Base-by-base conservation (phyloP, 2,888 invertebrate genomes). In the Deilephila porcellus region DNA sequence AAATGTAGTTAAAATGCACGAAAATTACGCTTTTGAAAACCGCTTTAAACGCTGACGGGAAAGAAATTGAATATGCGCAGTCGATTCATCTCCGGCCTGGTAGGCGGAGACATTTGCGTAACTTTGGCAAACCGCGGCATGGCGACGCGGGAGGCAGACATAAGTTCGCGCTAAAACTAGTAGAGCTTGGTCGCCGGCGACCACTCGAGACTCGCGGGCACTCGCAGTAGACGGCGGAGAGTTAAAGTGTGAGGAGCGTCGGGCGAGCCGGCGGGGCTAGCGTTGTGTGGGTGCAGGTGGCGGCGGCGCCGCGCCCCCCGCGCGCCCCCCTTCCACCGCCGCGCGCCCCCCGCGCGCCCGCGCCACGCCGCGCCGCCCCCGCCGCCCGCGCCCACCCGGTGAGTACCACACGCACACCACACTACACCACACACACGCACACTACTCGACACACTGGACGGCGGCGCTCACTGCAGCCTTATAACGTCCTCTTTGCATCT, bases 321-420 rank as follows among this genome's bases (percentile, higher is more conserved):
- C 81, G 91, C 94, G 79, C 95, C 96, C 97, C 92, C 95, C 95
- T 90, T 94, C 92, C 93, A 91, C 90, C 93, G 91, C 83, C 91
- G 90, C 86, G 78, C 96, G 96, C 82, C 95, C 95, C 75, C 72
- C 79, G 82, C 91, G 92, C 76, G 86, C 92, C 95, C 96, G 72
- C 96, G 79, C 85, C 88, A 79, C 95, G 95, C 79, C 71, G 72
- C 73, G 85, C 87, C 81, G 95, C 95, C 64, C 91, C 62, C 96
- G 76, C 88, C 79, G 95, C 95, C 63, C 91, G 91, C 78, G 92
- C 71, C 62, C 96, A 67, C 95, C 60, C 96, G 80, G 97, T 81
- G 78, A 81, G 80, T 79, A 79, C 75, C 77, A 74, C 79, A 17
- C 71, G 32, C 73, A 63, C 70, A 71, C 71, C 70, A 25, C 62